phyloP scores from a whole-genome alignment of 2,888 invertebrate genomes.

The Lissocephala sabroskyi region DNA sequence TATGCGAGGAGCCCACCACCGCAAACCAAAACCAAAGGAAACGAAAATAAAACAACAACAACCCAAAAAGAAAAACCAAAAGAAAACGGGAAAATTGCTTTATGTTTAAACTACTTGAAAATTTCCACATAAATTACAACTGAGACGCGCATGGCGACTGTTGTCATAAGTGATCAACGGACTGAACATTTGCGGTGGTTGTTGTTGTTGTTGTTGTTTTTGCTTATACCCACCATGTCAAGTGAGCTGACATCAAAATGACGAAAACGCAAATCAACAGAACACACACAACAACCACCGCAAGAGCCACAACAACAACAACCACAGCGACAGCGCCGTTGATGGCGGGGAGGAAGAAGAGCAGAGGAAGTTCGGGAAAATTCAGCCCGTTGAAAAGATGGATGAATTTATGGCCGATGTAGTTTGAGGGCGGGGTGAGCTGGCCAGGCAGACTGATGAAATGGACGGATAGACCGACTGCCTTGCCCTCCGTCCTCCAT shows the following conservation, averaged over 20 bases:
- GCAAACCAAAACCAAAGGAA: not conserved
- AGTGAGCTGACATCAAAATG: conserved; percentile 61
- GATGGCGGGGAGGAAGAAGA: not conserved
- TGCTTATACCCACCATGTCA: conserved; percentile 42
- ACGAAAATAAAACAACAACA: conserved; percentile 1
- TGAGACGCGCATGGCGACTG: conserved; percentile 22
- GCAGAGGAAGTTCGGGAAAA: too few relatives aligned
- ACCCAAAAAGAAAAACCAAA: conserved; percentile 6
- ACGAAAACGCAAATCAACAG: conserved; percentile 65
- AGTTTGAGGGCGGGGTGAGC: conserved; percentile 10
- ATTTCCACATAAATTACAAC: conserved; percentile 59
- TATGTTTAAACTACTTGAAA: conserved; percentile 40
- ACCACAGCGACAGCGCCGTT: conserved; percentile 9
- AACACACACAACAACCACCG: conserved; percentile 31
- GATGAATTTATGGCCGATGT: conserved; percentile 46
- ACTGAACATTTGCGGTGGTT: conserved; percentile 1
- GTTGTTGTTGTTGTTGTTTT: conserved; percentile 13
- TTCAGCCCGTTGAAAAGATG: conserved; percentile 49
- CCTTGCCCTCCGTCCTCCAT: too few relatives aligned
- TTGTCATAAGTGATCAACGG: conserved; percentile 63
- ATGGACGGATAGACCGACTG: too few relatives aligned
- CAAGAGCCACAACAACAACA: conserved; percentile 25
- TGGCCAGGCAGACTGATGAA: too few relatives aligned
- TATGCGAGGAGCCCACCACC: conserved; percentile 36
- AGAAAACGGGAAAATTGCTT: conserved; percentile 54